These are phyloP conservation scores for Drosophila prostipennis DNA, from an alignment of 2,888 invertebrate species.

Conservation along the genomic window DNA sequence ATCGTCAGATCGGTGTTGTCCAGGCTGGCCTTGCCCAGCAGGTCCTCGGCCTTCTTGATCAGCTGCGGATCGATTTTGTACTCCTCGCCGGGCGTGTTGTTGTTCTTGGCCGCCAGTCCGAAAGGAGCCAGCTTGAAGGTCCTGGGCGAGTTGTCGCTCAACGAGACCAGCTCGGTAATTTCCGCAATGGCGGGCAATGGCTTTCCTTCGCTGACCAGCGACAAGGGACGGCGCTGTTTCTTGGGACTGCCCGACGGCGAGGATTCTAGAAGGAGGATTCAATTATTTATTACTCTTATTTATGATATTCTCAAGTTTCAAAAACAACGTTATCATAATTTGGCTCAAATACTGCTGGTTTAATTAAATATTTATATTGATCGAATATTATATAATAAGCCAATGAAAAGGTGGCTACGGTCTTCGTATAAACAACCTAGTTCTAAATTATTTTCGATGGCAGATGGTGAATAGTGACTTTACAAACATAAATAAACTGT, in stretches of 20 bases:
- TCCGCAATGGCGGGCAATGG: slow-evolving; percentile 89
- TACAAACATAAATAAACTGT: background rate
- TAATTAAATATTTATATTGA: background rate
- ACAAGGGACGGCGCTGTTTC: slow-evolving; percentile 87
- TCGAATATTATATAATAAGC: background rate
- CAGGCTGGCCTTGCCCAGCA: slow-evolving; percentile 83
- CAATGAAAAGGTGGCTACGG: background rate
- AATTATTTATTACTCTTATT: no score
- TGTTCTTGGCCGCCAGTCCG: slow-evolving; percentile 66
- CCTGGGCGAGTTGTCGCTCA: slow-evolving; percentile 85
- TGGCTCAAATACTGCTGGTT: background rate
- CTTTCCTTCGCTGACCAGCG: slow-evolving; percentile 88
- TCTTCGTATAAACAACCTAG: slow-evolving; percentile 10
- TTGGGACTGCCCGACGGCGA: slow-evolving; percentile 87
- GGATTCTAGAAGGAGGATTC: no score
- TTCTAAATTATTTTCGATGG: background rate
- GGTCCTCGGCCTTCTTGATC: slow-evolving; percentile 84
- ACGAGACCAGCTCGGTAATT: slow-evolving; percentile 88
- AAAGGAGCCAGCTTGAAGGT: slow-evolving; percentile 82
- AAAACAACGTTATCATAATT: background rate
- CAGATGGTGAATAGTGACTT: background rate
- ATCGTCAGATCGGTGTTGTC: slow-evolving; percentile 85
- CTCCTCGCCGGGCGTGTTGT: slow-evolving; percentile 67
- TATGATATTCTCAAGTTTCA: background rate
- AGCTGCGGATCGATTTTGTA: slow-evolving; percentile 84